Percentiles rank a stretch among this genome's conserved stretches.
These are phyloP conservation scores for Orchesella cincta DNA, from an alignment of 1,140 invertebrate species.

Conservation along the genomic window DNA sequence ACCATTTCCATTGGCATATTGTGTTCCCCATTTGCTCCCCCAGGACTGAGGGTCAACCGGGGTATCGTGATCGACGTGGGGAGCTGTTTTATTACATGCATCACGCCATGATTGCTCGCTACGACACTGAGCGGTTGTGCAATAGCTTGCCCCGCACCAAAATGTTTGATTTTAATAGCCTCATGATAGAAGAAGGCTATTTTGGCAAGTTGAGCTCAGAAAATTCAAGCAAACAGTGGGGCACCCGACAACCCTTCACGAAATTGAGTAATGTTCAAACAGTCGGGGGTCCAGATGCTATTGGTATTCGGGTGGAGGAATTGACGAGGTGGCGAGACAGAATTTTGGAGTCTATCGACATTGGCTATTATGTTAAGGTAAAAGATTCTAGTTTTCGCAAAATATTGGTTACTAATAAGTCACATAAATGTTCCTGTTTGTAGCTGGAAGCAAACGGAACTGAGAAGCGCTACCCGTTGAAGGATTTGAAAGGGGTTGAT, in stretches of 20 bases:
- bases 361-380: slow-evolving; percentile 60
- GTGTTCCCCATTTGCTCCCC: slow-evolving; percentile 54
- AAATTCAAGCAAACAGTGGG: slow-evolving; percentile 49
- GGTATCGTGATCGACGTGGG: slow-evolving; percentile 71
- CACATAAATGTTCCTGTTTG: neutral
- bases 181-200: slow-evolving; percentile 47
- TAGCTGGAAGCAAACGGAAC: neutral
- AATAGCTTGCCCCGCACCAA: slow-evolving; percentile 48
- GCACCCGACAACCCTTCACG: slow-evolving; percentile 44
- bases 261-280: slow-evolving; percentile 33
- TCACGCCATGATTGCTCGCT: slow-evolving; percentile 59
- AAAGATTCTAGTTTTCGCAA: slow-evolving; percentile 32
- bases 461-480: neutral
- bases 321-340: slow-evolving; percentile 74
- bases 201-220: slow-evolving; percentile 49
- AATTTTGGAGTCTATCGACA: slow-evolving; percentile 72
- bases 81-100: slow-evolving; percentile 76
- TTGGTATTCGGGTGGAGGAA: slow-evolving; percentile 59
- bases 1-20: slow-evolving; percentile 84
- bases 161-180: slow-evolving; percentile 36
- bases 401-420: neutral
- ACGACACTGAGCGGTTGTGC: slow-evolving; percentile 53
- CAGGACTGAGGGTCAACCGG: neutral
- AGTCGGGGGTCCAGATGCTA: slow-evolving; percentile 49
- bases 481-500: slow-evolving; percentile 69